Conservation (phyloP, 2,113 vertebrate genomes). For the Cynopterus brachyotis region DNA sequence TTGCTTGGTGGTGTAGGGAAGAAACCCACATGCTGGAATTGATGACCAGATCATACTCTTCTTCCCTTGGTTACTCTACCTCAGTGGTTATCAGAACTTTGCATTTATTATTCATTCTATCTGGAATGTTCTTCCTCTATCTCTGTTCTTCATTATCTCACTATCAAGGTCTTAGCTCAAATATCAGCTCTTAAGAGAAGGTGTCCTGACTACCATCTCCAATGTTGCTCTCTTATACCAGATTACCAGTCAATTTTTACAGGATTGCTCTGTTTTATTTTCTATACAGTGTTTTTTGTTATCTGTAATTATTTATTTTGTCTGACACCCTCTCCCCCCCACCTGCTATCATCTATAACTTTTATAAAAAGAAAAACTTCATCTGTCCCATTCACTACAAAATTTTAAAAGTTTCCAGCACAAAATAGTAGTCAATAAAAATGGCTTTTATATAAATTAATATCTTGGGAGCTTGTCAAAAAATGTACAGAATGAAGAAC, state of each 20-base stretch:
- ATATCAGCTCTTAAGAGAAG: background rate
- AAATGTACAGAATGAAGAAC: background rate
- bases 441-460: background rate
- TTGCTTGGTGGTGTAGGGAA: background rate
- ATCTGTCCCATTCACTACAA: background rate
- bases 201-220: background rate
- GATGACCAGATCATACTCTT: background rate
- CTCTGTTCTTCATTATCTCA: background rate
- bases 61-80: background rate
- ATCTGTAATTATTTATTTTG: background rate
- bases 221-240: background rate
- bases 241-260: background rate
- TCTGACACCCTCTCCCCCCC: background rate
- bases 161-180: background rate
- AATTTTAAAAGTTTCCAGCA: background rate
- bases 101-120: background rate
- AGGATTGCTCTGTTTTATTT: background rate
- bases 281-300: background rate
- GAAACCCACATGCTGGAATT: background rate
- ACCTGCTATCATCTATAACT: background rate
- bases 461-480: background rate
- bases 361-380: background rate
- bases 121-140: background rate
- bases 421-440: background rate
- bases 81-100: background rate